phyloP scores from a whole-genome alignment of 2,888 invertebrate species.

The Eutolmus rufibarbis region DNA sequence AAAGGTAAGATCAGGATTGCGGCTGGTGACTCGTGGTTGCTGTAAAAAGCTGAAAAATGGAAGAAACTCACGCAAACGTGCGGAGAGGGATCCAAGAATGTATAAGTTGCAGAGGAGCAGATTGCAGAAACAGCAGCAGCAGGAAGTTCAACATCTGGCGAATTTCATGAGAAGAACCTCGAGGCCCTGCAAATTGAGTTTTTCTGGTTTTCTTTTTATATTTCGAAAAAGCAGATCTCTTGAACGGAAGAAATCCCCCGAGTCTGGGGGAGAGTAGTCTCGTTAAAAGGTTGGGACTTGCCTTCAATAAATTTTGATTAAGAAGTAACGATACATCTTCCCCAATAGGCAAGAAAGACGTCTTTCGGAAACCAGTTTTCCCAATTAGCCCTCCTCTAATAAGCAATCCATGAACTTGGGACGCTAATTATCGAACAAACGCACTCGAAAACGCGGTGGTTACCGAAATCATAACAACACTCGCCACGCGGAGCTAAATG shows the following conservation, averaged over 20 bases:
- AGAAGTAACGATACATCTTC: neutral
- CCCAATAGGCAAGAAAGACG: neutral
- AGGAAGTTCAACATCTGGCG: slow-evolving; percentile 29
- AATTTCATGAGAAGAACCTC: slow-evolving; percentile 1
- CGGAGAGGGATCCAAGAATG: neutral
- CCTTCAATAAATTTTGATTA: neutral
- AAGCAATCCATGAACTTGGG: slow-evolving; percentile 13
- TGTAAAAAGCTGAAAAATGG: neutral
- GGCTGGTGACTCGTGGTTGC: neutral
- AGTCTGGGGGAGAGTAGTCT: neutral
- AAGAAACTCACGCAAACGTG: neutral
- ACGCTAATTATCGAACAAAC: slow-evolving; percentile 7
- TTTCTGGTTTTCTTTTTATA: neutral
- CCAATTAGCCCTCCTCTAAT: slow-evolving; percentile 17
- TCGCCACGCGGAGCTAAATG: neutral
- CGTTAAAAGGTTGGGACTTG: neutral
- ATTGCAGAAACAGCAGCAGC: neutral
- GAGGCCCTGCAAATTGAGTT: neutral
- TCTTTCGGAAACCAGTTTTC: neutral
- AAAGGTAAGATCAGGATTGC: neutral
- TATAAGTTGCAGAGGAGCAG: neutral
- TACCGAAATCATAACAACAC: slow-evolving; percentile 30
- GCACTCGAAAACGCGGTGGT: neutral
- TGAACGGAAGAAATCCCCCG: neutral
- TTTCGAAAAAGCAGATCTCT: neutral